These are phyloP conservation scores for Neuroscelio doddi DNA, from an alignment of 2,888 invertebrate genomes.

Conservation along the genomic window DNA sequence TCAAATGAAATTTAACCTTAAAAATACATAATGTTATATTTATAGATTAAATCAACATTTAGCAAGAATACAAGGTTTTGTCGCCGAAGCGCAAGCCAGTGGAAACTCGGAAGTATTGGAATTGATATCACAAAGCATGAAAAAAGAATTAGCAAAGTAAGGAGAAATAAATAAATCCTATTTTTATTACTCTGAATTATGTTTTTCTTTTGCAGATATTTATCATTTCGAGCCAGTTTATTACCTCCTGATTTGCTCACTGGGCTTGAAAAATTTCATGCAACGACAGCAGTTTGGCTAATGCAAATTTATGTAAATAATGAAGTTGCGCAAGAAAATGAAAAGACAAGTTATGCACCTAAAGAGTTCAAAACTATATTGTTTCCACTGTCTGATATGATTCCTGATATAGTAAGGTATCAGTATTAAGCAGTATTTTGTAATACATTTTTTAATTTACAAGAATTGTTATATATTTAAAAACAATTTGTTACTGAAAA, in stretches of 20 bases:
- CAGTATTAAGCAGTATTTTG: too few relatives aligned
- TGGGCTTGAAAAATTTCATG: slow-evolving; percentile 82
- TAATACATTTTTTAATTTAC: too few relatives aligned
- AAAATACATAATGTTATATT: too few relatives aligned
- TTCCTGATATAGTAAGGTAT: slow-evolving; percentile 81
- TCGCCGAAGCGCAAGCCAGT: slow-evolving; percentile 79
- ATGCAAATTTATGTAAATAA: slow-evolving; percentile 82
- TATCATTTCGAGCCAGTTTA: slow-evolving; percentile 83
- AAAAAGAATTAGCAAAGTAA: slow-evolving; percentile 79
- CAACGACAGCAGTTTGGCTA: slow-evolving; percentile 89
- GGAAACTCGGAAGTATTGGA: slow-evolving; percentile 76
- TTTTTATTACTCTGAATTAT: not conserved
- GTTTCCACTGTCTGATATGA: slow-evolving; percentile 78
- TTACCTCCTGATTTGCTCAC: slow-evolving; percentile 83
- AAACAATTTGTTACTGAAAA: too few relatives aligned
- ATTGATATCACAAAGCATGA: slow-evolving; percentile 77
- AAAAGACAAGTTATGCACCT: slow-evolving; percentile 76
- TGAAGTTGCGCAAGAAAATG: slow-evolving; percentile 55
- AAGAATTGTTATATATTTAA: too few relatives aligned
- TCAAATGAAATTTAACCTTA: too few relatives aligned
- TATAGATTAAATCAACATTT: slow-evolving; percentile 73
- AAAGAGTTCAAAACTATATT: slow-evolving; percentile 73
- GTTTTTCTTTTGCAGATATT: slow-evolving; percentile 74
- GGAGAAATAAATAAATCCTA: slow-evolving; percentile 26
- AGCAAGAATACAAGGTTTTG: slow-evolving; percentile 82